Conservation (phyloP, 64 coral and sea anemone genomes). For the Montipora efflorescens region DNA sequence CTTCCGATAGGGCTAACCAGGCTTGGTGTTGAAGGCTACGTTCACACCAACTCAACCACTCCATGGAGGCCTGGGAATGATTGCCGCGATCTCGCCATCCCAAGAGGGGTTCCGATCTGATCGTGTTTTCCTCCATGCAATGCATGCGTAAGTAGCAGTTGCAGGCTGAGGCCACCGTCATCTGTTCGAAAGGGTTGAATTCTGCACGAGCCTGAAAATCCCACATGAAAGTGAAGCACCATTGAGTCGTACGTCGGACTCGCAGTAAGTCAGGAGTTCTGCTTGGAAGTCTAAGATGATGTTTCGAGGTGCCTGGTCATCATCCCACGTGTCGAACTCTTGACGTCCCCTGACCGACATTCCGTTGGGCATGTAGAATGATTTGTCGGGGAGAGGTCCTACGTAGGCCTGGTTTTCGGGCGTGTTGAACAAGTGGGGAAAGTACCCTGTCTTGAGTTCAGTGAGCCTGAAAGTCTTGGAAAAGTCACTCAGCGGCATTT, state of each 20-base stretch:
- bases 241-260: constrained; percentile 28
- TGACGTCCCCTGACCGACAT: background rate
- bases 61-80: constrained; percentile 18
- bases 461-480: no score
- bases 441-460: no score
- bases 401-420: no score
- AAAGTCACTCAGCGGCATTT: no score
- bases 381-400: no score
- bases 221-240: constrained; percentile 3
- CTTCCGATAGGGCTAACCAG: background rate
- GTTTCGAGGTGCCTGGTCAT: no score
- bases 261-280: constrained; percentile 27
- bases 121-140: background rate
- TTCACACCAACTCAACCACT: constrained; percentile 31
- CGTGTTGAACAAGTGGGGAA: no score
- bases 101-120: constrained; percentile 25
- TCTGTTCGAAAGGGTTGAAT: constrained; percentile 50
- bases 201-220: background rate
- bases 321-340: no score
- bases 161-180: constrained; percentile 54
- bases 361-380: no score
- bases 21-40: background rate
- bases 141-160: constrained; percentile 5
- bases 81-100: background rate
- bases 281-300: background rate